Base-by-base conservation (phyloP, 37 sponge, comb jelly and placozoan species). In the Dysidea cf. avara region DNA sequence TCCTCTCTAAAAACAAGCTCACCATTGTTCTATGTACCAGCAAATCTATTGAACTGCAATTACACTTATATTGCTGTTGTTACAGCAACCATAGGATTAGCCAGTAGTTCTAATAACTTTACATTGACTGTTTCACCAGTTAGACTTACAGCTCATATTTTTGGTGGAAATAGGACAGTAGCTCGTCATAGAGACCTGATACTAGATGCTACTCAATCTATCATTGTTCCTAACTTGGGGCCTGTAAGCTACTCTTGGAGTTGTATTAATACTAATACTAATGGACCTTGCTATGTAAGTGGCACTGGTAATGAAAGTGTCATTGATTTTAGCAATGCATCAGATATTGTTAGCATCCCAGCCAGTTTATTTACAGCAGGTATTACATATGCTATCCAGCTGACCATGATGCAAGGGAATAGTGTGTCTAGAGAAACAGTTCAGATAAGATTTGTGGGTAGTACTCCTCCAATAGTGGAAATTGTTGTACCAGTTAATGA, bases 181-280 rank as follows among this genome's bases (percentile, higher is more conserved):
- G 68, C 80, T 14, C 17, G 2, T 0, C 53, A 58, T 22, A 32
- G 73, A 25, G 53, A 31, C 20, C 32, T 87, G n/a, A 68, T 82
- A 2, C 71, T 87, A 0, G 83, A 87, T 72, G 82, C 69, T 14
- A 50, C 77, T n/a, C 33, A 31, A 9, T 82, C 88, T 0, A 26
- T 40, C 9, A 16, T 50, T 21, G 53, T 40, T n/a, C n/a, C n/a
- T n/a, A n/a, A n/a, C n/a, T n/a, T n/a, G n/a, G n/a, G n/a, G n/a
- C n/a, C n/a, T n/a, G n/a, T n/a, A n/a, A n/a, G n/a, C n/a, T n/a
- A n/a, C n/a, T n/a, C n/a, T n/a, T n/a, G n/a, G n/a, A n/a, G n/a
- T n/a, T n/a, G n/a, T n/a, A n/a, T n/a, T n/a, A n/a, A n/a, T n/a
- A n/a, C n/a, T n/a, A n/a, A n/a, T n/a, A n/a, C n/a, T n/a, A n/a